These are phyloP conservation scores for Notamacropus eugenii DNA, from an alignment of 2,797 vertebrate genomes.

Conservation along the genomic window DNA sequence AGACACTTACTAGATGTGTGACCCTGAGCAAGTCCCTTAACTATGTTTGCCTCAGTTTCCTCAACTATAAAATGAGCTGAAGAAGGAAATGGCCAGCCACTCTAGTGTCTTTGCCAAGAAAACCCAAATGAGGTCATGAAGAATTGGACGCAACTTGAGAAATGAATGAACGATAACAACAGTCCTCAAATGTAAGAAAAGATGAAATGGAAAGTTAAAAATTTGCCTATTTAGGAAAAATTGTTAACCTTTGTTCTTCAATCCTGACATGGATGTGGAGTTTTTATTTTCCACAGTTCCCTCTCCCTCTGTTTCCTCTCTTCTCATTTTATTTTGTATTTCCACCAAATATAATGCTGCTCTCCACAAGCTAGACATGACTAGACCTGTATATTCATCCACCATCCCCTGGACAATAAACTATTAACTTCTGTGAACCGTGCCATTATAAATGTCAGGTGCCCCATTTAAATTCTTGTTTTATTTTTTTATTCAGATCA, in stretches of 20 bases:
- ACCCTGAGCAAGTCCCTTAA: not conserved
- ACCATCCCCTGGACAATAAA: constrained; percentile 30
- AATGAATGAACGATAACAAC: not conserved
- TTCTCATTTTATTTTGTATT: constrained; percentile 62
- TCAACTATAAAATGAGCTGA: not conserved
- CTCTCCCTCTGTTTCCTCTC: constrained; percentile 56
- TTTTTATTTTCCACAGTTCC: constrained; percentile 72
- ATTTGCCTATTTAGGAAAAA: not conserved
- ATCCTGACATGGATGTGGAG: constrained; percentile 61
- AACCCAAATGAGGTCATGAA: not conserved
- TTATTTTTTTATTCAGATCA: constrained; percentile 63
- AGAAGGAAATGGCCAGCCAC: not conserved
- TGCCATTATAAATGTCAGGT: constrained; percentile 50
- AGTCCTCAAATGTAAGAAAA: constrained; percentile 22
- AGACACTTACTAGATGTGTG: not conserved
- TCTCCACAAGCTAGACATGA: constrained; percentile 48
- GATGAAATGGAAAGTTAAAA: constrained; percentile 64
- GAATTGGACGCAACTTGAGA: not conserved
- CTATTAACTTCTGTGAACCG: constrained; percentile 39
- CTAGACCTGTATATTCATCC: constrained; percentile 46
- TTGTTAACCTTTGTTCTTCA: constrained; percentile 67
- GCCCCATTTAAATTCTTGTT: constrained; percentile 41
- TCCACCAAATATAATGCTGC: constrained; percentile 26
- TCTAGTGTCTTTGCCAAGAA: not conserved
- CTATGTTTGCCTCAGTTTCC: not conserved